Conservation (phyloP, 2,113 vertebrate genomes). For the Microtus ochrogaster region DNA sequence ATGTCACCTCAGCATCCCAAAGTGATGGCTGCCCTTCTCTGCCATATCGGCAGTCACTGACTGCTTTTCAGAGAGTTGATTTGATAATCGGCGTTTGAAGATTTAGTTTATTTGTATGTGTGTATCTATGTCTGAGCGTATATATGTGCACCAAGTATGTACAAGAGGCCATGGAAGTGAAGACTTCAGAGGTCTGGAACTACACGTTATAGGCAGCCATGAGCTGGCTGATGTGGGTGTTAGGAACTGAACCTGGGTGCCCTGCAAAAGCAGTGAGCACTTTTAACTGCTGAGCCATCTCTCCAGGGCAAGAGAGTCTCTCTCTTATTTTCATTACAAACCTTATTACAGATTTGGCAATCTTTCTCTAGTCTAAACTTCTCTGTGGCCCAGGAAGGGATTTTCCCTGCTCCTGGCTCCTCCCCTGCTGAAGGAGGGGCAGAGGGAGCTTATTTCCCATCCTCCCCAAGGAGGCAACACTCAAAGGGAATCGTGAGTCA, state of each 20-base stretch:
- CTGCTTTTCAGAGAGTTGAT: neutral
- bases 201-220: neutral
- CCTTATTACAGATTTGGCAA: neutral
- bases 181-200: neutral
- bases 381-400: neutral
- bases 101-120: neutral
- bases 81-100: neutral
- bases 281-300: neutral
- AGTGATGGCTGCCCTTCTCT: neutral
- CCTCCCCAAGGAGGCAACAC: neutral
- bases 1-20: neutral
- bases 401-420: conserved; percentile 39
- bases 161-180: neutral
- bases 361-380: neutral
- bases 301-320: neutral
- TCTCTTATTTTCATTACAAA: neutral
- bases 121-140: neutral
- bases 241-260: neutral
- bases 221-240: neutral
- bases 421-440: neutral
- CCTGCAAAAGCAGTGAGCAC: neutral
- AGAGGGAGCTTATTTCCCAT: neutral
- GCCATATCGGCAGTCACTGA: neutral
- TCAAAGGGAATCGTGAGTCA: conserved; percentile 20
- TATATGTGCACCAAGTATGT: no score